Conservation (phyloP, 2,797 vertebrate genomes). For the Myiotriccus ornatus region DNA sequence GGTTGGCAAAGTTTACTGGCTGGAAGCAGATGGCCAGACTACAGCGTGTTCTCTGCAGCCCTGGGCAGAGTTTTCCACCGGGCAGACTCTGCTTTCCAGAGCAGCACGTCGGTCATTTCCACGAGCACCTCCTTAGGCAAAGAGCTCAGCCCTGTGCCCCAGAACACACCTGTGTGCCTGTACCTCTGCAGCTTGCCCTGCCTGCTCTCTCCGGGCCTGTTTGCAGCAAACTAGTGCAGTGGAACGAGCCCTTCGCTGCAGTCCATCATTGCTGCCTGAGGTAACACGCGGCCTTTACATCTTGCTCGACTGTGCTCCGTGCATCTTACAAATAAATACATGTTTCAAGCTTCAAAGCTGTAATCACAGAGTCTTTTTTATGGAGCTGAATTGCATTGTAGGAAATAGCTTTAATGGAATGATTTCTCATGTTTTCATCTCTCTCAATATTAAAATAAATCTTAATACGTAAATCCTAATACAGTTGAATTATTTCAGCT, state of each 20-base stretch:
- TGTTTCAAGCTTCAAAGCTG: constrained; percentile 29
- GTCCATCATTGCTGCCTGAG: background rate
- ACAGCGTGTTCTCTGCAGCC: background rate
- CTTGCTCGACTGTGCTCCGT: background rate
- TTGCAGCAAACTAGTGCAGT: background rate
- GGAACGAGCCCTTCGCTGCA: background rate
- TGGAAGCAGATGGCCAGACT: background rate
- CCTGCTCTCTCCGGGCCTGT: background rate
- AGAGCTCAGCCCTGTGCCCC: background rate
- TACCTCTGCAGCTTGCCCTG: background rate
- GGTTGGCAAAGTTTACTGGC: background rate
- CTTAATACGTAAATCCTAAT: constrained; percentile 6
- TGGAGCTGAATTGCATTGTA: constrained; percentile 35
- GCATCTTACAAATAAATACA: constrained; percentile 32
- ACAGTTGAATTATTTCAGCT: constrained; percentile 27
- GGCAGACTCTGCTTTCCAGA: background rate
- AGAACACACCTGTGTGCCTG: background rate
- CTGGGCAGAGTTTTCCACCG: background rate
- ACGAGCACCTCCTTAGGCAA: background rate
- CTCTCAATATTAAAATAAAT: constrained; percentile 29
- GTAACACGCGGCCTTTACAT: background rate
- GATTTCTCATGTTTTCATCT: constrained; percentile 53
- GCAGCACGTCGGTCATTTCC: background rate
- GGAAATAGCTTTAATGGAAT: constrained; percentile 54
- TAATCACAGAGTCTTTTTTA: constrained; percentile 43